Evolutionary conservation across 2,797 vertebrate genomes (phyloP), one percentile per base, ranked within the genome.

Genomic region (Lates japonicus): DNA sequence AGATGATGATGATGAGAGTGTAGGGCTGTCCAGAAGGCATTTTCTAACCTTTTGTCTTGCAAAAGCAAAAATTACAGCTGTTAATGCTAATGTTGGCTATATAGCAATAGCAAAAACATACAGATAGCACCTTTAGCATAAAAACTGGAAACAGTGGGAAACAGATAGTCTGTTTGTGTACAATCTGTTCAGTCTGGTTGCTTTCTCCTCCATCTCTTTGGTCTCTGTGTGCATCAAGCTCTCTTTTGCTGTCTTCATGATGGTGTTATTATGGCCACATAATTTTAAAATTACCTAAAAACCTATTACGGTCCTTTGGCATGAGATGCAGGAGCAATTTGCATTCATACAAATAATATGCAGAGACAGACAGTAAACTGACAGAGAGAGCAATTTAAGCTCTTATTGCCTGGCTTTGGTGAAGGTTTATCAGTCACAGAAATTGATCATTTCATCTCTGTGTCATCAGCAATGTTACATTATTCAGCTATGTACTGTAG

Each of bases 371-470:
- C 58, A 46, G 35, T 64, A 37, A 63, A 70, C 48, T 25, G 51
- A 73, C 52, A 60, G 60, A 73, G 69, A 61, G 49, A 81, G 75
- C 76, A 69, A 86, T 84, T 77, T 74, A 52, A 77, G 41, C 52
- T 83, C 54, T 80, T 77, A 78, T 85, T 78, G 46, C 64, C 60
- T 58, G 49, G 58, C 69, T 37, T 72, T 76, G 52, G 60, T 76
- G 73, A 82, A 64, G 80, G 46, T 86, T 88, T 82, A 86, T 88
- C 82, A 81, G 49, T 86, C 54, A 76, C 35, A 80, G 54, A 83
- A 88, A 88, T 87, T 9, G 83, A 88, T 93, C 63, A 77, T 80
- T 85, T 81, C 25, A 37, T 87, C 59, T 83, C 61, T 25, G 66
- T 52, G 54, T 48, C 33, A 78, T 81, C 66, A 83, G 82, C 9